Conservation (phyloP, 2,888 invertebrate genomes). For the Boloria selene region DNA sequence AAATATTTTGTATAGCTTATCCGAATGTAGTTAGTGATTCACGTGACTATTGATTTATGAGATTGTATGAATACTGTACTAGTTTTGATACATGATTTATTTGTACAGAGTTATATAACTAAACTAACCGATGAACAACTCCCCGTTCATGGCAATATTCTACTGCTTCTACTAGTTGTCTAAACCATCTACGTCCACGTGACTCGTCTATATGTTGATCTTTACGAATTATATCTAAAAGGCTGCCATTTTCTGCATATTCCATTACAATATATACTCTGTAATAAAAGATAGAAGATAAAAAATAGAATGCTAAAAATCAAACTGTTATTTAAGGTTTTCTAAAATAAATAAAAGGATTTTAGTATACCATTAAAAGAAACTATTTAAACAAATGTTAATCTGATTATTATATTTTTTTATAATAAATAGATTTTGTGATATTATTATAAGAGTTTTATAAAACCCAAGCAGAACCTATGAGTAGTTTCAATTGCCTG, state of each 20-base stretch:
- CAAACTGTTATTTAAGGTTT: neutral
- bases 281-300: slow-evolving; percentile 18
- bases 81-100: too few species aligned
- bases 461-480: slow-evolving; percentile 74
- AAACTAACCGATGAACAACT: slow-evolving; percentile 88
- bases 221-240: slow-evolving; percentile 88
- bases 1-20: neutral
- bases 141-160: slow-evolving; percentile 90
- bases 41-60: neutral
- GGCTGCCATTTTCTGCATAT: slow-evolving; percentile 90
- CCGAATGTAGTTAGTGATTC: neutral
- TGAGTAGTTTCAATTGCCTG: slow-evolving; percentile 93
- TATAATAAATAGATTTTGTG: too few species aligned
- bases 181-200: slow-evolving; percentile 87
- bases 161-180: slow-evolving; percentile 87
- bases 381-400: too few species aligned
- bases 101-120: neutral
- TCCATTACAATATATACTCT: slow-evolving; percentile 94
- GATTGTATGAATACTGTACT: neutral
- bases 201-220: slow-evolving; percentile 87
- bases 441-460: slow-evolving; percentile 10
- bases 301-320: neutral
- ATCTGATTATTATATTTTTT: too few species aligned
- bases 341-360: neutral
- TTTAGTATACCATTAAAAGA: too few species aligned